Conservation (phyloP, 2,888 invertebrate species). For the Tipula lateralis region DNA sequence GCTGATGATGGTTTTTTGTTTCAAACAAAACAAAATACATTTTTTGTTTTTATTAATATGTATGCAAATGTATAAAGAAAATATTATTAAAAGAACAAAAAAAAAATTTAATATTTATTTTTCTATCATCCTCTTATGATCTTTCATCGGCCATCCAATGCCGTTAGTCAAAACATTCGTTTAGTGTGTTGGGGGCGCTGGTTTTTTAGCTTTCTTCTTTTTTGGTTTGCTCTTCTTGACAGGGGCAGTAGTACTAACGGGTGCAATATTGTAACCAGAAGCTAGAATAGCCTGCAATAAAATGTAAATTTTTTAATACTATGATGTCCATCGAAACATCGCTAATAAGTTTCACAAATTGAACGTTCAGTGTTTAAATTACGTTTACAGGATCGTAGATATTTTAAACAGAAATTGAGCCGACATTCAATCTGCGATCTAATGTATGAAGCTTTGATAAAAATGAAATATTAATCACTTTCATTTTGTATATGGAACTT, state of each 20-base stretch:
- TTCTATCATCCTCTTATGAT: background rate
- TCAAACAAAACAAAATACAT: background rate
- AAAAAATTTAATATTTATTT: background rate
- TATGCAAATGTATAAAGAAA: background rate
- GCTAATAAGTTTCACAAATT: background rate
- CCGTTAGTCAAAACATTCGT: background rate
- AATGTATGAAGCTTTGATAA: background rate
- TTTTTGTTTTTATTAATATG: background rate
- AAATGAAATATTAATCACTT: background rate
- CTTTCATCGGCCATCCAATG: background rate
- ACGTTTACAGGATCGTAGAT: too few relatives aligned
- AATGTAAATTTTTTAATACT: background rate
- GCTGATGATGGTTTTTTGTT: background rate
- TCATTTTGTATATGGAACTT: background rate
- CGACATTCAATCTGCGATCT: too few relatives aligned
- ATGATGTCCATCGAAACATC: background rate
- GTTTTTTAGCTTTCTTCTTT: background rate
- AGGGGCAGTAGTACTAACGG: background rate
- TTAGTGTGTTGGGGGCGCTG: background rate
- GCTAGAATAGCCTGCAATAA: background rate
- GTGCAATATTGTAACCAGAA: background rate
- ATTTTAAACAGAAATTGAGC: too few relatives aligned
- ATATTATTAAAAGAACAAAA: background rate
- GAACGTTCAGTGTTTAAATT: too few relatives aligned
- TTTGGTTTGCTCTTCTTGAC: constrained; percentile 13